Percentiles rank a stretch among this genome's conserved stretches.
Conservation (phyloP, 2,797 vertebrate genomes). For the Gorsachius magnificus region DNA sequence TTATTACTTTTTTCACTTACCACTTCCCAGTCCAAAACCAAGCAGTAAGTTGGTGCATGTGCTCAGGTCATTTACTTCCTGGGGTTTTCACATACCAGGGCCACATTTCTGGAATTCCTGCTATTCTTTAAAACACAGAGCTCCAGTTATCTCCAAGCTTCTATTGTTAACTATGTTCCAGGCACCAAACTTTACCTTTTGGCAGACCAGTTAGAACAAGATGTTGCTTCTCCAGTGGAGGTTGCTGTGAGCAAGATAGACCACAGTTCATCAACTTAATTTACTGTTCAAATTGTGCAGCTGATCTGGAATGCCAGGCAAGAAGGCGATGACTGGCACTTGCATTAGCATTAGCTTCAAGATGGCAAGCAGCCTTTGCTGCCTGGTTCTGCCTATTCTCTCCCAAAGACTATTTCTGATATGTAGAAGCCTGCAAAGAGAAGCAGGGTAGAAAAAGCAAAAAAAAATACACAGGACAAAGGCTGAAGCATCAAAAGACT, state of each 20-base stretch:
- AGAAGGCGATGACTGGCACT: neutral
- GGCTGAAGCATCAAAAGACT: neutral
- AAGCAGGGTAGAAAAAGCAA: neutral
- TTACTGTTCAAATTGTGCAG: neutral
- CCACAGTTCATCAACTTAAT: neutral
- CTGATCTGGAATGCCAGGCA: neutral
- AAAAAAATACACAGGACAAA: neutral
- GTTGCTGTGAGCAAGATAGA: neutral
- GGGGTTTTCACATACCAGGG: neutral
- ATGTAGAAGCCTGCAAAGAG: neutral
- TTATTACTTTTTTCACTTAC: neutral
- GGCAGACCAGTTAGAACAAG: neutral
- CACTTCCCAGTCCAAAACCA: neutral
- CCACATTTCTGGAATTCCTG: constrained; percentile 41
- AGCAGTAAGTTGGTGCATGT: neutral
- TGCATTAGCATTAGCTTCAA: neutral
- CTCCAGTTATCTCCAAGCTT: neutral
- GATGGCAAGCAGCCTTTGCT: neutral
- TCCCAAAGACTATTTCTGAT: neutral
- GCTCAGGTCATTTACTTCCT: neutral
- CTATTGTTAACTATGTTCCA: neutral
- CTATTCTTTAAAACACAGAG: constrained; percentile 6
- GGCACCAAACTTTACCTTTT: neutral
- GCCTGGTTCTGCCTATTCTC: neutral
- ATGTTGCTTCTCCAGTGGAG: neutral